Base-by-base conservation (phyloP, 2,113 vertebrate genomes). In the Scatophagus argus region DNA sequence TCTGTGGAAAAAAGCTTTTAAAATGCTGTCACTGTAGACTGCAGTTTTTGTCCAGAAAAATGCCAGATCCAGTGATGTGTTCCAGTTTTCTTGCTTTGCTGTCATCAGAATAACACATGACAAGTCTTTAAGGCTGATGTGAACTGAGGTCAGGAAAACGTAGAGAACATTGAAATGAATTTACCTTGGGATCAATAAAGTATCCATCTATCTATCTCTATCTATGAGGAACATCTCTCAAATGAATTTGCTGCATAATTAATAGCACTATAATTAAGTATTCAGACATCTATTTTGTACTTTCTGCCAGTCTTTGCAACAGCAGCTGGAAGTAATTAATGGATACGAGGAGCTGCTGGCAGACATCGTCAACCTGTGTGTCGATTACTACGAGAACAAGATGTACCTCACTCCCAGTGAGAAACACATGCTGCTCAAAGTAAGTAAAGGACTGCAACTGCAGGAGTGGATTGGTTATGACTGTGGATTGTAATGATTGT, bases 361-460 rank as follows among this genome's bases (percentile, higher is more conserved):
- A 1, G 98, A 99, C 88, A 99, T 99, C 13, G 97, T 99, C 69
- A 99, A 99, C 92, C 92, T 99, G 82, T 98, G 98, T 19, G 95
- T 97, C 23, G 98, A 99, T 73, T 99, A 98, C 92, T 99, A 99
- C 7, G 98, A 99, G 84, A 96, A 99, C 93, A 98, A 98, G 92
- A 97, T 99, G 98, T 99, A 99, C 87, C 92, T 99, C 82, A 99
- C 98, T 0, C 98, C 98, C 79, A 95, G 91, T 34, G 98, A 99
- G 89, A 99, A 99, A 43, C 98, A 99, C 88, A 99, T 97, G 97
- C 95, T 99, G 64, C 95, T 99, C 74, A 99, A 99, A 91, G 98
- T 99, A 91, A 76, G 94, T 70, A 16, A 23, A 0, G 23, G 12
- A 52, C 32, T 23, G 31, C 8, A 44, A 12, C 71, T 74, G 9